These are phyloP conservation scores for Emydocephalus ijimae DNA, from an alignment of 2,113 vertebrate species.

Conservation along the genomic window DNA sequence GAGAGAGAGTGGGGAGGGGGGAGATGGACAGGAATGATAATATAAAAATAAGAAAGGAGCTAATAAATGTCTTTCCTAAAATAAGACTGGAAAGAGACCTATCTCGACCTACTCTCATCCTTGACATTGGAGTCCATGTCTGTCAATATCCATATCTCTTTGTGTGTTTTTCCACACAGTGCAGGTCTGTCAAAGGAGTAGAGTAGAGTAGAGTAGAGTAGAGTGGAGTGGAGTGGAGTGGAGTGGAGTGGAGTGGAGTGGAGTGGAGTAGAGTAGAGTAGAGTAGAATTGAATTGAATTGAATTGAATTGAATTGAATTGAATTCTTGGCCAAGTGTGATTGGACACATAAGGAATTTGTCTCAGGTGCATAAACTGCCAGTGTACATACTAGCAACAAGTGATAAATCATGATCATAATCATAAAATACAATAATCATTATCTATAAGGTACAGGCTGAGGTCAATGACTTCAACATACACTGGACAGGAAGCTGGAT, in stretches of 20 bases:
- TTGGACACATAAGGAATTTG: background rate
- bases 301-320: background rate
- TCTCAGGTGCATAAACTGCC: background rate
- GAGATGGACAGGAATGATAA: background rate
- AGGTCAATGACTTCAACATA: background rate
- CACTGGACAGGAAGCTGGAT: background rate
- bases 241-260: too few species aligned
- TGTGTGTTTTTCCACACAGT: background rate
- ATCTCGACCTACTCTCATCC: background rate
- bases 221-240: too few species aligned
- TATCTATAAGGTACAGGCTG: background rate
- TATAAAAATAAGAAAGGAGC: background rate
- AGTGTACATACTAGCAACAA: background rate
- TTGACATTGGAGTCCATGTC: background rate
- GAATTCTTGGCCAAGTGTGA: background rate
- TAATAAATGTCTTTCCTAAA: background rate
- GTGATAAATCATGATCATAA: background rate
- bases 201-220: too few species aligned
- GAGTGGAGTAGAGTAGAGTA: too few species aligned
- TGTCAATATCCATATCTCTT: background rate
- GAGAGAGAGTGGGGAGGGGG: background rate
- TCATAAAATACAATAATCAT: background rate
- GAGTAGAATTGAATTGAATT: rapidly evolving
- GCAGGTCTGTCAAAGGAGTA: background rate
- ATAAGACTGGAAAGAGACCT: background rate